A percentile compares a stretch with the other conserved stretches of the same genome.
Conservation (phyloP, 2,113 vertebrate species). For the Brachyhypopomus gauderio region DNA sequence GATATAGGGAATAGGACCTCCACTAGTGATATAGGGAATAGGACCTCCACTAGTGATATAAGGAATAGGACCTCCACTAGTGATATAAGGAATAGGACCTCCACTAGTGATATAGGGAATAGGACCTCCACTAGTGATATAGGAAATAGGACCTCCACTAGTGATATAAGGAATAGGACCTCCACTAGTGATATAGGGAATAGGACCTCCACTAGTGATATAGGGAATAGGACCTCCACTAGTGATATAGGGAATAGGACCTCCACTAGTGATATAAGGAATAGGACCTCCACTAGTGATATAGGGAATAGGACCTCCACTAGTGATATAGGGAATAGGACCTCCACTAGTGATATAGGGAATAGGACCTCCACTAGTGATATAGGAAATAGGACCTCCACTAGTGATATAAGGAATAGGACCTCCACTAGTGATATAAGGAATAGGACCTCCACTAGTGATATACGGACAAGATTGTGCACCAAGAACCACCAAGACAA, state of each 20-base stretch:
- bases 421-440: slow-evolving; percentile 72
- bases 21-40: slow-evolving; percentile 19
- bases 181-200: not conserved
- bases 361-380: slow-evolving; percentile 52
- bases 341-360: not conserved
- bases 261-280: slow-evolving; percentile 74
- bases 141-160: slow-evolving; percentile 53
- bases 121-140: too few species aligned
- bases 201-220: slow-evolving; percentile 61
- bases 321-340: slow-evolving; percentile 74
- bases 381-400: slow-evolving; percentile 73
- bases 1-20: slow-evolving; percentile 73
- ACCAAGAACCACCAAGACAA: not conserved
- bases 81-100: slow-evolving; percentile 44
- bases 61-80: slow-evolving; percentile 65
- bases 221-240: slow-evolving; percentile 69
- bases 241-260: slow-evolving; percentile 37
- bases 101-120: slow-evolving; percentile 75
- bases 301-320: slow-evolving; percentile 52
- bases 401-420: slow-evolving; percentile 31
- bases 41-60: slow-evolving; percentile 65
- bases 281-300: slow-evolving; percentile 13
- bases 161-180: slow-evolving; percentile 73
- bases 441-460: slow-evolving; percentile 49
- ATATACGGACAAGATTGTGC: not conserved